These are phyloP conservation scores for Siphlonurus alternatus DNA, from an alignment of 2,888 invertebrate species.

Conservation along the genomic window DNA sequence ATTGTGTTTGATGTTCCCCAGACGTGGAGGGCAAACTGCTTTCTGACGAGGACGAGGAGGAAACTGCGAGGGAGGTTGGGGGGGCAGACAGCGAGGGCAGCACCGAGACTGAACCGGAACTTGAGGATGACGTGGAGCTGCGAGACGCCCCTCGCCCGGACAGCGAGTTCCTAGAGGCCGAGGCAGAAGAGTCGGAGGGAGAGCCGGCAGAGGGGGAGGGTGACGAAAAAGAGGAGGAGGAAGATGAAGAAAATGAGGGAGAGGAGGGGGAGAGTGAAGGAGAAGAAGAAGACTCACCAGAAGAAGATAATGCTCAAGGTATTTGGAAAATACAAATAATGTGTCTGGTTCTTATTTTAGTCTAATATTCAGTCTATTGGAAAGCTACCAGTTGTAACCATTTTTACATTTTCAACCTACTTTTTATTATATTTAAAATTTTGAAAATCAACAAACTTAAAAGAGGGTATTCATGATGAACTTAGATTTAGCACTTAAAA, in stretches of 20 bases:
- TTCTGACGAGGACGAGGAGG: constrained; percentile 25
- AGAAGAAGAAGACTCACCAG: constrained; percentile 11
- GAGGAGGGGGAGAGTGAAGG: constrained; percentile 26
- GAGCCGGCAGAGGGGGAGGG: constrained; percentile 29
- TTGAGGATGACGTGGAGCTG: constrained; percentile 18
- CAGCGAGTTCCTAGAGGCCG: constrained; percentile 30
- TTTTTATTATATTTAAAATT: too few relatives aligned
- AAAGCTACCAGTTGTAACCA: too few relatives aligned
- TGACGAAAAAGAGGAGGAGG: constrained; percentile 22
- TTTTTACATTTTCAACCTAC: too few relatives aligned
- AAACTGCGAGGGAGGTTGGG: constrained; percentile 14
- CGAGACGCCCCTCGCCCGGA: constrained; percentile 19
- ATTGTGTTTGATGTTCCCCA: neutral
- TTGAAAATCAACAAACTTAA: too few relatives aligned
- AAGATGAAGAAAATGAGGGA: constrained; percentile 34
- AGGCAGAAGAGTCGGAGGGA: constrained; percentile 29
- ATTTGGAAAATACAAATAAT: too few relatives aligned
- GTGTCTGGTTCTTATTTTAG: too few relatives aligned
- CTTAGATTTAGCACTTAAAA: neutral
- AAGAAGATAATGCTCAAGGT: constrained; percentile 15
- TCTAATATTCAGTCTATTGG: too few relatives aligned
- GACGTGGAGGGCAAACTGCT: constrained; percentile 15
- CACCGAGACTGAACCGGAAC: constrained; percentile 25
- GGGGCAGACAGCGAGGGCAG: constrained; percentile 23
- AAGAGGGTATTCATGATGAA: too few relatives aligned